A percentile compares a stretch with the other conserved stretches of the same genome.
phyloP scores from a whole-genome alignment of 92 coral and sea anemone genomes.

The Epizoanthus stellaris region DNA sequence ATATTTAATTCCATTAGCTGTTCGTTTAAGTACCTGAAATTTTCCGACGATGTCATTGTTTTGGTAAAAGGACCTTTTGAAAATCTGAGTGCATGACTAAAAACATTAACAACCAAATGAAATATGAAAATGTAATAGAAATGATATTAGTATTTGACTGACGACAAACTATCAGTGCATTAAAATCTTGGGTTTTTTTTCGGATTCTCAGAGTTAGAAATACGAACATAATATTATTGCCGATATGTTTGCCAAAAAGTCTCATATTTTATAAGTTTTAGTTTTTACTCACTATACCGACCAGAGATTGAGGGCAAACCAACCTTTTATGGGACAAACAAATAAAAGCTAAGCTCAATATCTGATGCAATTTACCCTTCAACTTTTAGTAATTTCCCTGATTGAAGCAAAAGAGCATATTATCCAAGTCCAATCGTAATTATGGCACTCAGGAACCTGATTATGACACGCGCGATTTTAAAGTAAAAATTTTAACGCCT shows the following conservation, averaged over 20 bases:
- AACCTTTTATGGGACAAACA: background rate
- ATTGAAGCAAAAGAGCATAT: background rate
- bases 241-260: background rate
- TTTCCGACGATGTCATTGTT: slow-evolving; percentile 4
- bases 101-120: background rate
- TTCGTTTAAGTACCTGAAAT: background rate
- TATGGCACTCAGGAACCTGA: too few species aligned
- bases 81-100: background rate
- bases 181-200: background rate
- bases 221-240: too few species aligned
- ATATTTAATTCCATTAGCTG: background rate
- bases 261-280: background rate
- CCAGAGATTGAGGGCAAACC: background rate
- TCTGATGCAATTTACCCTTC: background rate
- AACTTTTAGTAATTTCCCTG: background rate
- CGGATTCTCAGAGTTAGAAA: too few species aligned
- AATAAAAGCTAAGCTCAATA: background rate
- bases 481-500: too few species aligned
- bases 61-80: slow-evolving; percentile 1
- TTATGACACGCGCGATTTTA: too few species aligned
- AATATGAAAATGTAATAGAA: slow-evolving; percentile 6
- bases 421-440: too few species aligned
- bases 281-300: background rate
- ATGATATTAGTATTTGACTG: background rate
- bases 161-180: background rate